Base-by-base conservation (phyloP, 2,113 vertebrate genomes). In the Pycnonotus jocosus region DNA sequence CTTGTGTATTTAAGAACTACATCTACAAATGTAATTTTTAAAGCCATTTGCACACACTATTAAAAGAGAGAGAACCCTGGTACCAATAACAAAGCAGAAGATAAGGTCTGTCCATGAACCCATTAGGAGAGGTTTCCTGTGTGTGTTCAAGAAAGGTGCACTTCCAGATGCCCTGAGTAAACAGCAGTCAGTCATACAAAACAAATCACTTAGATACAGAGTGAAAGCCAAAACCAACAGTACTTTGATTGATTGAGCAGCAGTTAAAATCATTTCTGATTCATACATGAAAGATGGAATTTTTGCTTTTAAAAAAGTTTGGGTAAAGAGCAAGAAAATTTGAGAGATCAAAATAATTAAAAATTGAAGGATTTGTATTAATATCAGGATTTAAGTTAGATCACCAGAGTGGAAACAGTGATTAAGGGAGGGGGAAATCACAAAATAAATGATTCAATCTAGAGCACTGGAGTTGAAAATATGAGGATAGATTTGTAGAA, bases 201-300 rank as follows among this genome's bases (percentile, higher is more conserved):
- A 98, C 97, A 95, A 97, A 97, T 86, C 65, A 95, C 73, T 92
- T 81, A 96, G 94, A 98, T 61, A 97, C 78, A 98, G 97, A 97
- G 92, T 97, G 98, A 97, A 98, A 98, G 98, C 98, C 99, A 98
- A 99, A 98, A 99, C 99, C 99, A 99, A 99, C 99, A 99, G 99
- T 99, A 99, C 99, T 99, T 97, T 92, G 86, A 98, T 85, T 92
- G 95, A 76, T 93, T 48, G 85, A 96, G 84, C 58, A 96, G 89
- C 17, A 58, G 76, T 81, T 71, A 64, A 80, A 88, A 81, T 91
- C 1, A 82, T 48, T 68, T 91, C 54, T 33, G 56, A 78, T 94
- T 92, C 48, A 50, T 78, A 35, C 27, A 42, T 81, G 68, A 96
- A 89, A 96, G 93, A 92, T 10, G 61, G 89, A 86, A 66, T 84